Evolutionary conservation across 2,797 vertebrate genomes (phyloP), one percentile per base, ranked within the genome.

Genomic region (Girardinus metallicus): DNA sequence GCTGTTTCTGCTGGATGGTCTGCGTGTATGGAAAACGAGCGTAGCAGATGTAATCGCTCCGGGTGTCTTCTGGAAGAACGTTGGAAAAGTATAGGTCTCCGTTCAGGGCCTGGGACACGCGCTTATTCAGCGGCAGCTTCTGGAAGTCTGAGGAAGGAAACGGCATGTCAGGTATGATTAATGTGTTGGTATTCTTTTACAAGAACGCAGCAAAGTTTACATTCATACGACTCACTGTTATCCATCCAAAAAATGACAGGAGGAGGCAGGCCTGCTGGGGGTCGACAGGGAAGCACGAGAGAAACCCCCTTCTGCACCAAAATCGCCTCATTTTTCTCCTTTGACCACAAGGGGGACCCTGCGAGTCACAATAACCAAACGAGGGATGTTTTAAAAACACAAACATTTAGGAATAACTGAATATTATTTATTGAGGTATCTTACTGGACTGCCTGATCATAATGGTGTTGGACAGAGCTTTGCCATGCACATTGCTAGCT

Each of bases 231-330:
- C 97, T 97, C 94, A 99, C 98, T 97, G 72, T 98, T 98, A 95
- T 99, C 97, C 98, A 99, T 99, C 98, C 98, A 99, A 94, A 99
- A 98, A 91, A 99, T 98, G 91, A 99, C 96, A 73, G 98, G 98
- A 80, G 98, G 97, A 29, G 98, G 98, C 49, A 99, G 95, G 78
- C 98, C 98, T 36, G 95, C 89, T 4, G 98, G 98, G 51, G 98
- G 98, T 77, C 97, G 96, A 89, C 98, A 99, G 80, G 96, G 97
- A 84, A 99, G 96, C 47, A 99, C 95, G 26, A 98, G 91, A 49
- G 96, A 94, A 83, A 96, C 95, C 78, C 98, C 98, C 88, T 91
- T 96, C 57, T 93, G 96, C 89, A 98, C 96, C 0, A 86, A 87
- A 57, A 98, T 96, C 78, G 96, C 97, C 86, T 98, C 97, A 82